Conservation (phyloP, 2,888 invertebrate species). For the Taphrorychus bicolor region DNA sequence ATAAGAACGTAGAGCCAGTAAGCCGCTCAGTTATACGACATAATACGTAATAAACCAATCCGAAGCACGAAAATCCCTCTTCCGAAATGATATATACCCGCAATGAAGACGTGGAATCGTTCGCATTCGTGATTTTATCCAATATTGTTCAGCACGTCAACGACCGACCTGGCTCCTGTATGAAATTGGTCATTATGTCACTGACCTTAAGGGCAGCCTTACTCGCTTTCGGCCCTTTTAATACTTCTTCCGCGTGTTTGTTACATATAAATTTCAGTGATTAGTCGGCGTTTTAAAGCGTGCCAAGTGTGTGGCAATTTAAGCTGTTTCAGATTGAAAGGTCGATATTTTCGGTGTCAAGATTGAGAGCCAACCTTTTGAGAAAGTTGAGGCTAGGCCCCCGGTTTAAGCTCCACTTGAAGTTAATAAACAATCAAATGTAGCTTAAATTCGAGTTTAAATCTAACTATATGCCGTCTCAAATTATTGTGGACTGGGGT, state of each 20-base stretch:
- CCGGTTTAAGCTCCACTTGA: too few relatives aligned
- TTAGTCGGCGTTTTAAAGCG: too few relatives aligned
- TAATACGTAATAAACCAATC: background rate
- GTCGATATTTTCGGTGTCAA: too few relatives aligned
- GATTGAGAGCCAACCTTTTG: too few relatives aligned
- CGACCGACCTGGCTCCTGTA: conserved; percentile 26
- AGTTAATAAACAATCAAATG: too few relatives aligned
- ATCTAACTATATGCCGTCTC: too few relatives aligned
- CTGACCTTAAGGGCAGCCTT: conserved; percentile 32
- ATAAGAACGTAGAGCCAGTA: background rate
- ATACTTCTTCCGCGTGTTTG: conserved; percentile 24
- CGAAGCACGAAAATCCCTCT: conserved; percentile 3
- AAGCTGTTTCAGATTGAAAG: too few relatives aligned
- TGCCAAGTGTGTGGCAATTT: too few relatives aligned
- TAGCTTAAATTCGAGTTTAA: too few relatives aligned
- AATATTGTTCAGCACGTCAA: conserved; percentile 27
- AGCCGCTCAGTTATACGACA: background rate
- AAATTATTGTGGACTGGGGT: too few relatives aligned
- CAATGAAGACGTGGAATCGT: conserved; percentile 18
- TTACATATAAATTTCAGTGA: conserved; percentile 22
- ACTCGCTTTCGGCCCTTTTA: conserved; percentile 3
- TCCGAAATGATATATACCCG: conserved; percentile 6
- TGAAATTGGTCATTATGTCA: conserved; percentile 35
- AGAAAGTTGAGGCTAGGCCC: too few relatives aligned
- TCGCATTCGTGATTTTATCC: conserved; percentile 23